Percentiles rank a stretch among this genome's conserved stretches.
phyloP scores from a whole-genome alignment of 2,888 invertebrate genomes.

The Crematogaster levior region DNA sequence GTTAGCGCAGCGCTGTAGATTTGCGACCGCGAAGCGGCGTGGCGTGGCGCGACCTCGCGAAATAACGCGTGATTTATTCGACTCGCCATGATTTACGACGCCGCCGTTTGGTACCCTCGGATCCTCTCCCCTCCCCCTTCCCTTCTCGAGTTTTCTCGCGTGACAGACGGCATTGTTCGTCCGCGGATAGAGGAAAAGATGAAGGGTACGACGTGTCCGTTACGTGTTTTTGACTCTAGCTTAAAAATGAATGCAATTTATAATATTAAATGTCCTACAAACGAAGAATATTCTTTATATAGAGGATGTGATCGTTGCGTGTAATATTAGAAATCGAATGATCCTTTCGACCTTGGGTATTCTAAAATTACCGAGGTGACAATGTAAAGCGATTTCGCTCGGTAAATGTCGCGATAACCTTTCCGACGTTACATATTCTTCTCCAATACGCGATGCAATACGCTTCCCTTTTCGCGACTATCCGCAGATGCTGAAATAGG shows the following conservation, averaged over 20 bases:
- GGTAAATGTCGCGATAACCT: slow-evolving; percentile 12
- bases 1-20: slow-evolving; percentile 70
- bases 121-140: background rate
- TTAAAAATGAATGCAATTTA: background rate
- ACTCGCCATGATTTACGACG: slow-evolving; percentile 67
- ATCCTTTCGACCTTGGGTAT: background rate
- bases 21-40: slow-evolving; percentile 39
- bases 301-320: background rate
- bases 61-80: slow-evolving; percentile 79
- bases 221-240: no score
- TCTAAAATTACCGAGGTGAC: background rate
- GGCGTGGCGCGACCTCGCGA: slow-evolving; percentile 57
- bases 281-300: background rate
- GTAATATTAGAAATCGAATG: background rate
- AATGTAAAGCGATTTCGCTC: background rate
- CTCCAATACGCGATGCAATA: background rate
- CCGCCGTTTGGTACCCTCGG: slow-evolving; percentile 41
- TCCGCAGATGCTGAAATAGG: slow-evolving; percentile 8
- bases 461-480: slow-evolving; percentile 27
- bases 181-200: background rate
- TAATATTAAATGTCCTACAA: background rate
- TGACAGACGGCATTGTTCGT: slow-evolving; percentile 15
- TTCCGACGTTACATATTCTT: background rate
- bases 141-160: slow-evolving; percentile 8
- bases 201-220: background rate